Evolutionary conservation across 1,140 invertebrate genomes (phyloP).

Genomic region (Bilobella aurantiaca): DNA sequence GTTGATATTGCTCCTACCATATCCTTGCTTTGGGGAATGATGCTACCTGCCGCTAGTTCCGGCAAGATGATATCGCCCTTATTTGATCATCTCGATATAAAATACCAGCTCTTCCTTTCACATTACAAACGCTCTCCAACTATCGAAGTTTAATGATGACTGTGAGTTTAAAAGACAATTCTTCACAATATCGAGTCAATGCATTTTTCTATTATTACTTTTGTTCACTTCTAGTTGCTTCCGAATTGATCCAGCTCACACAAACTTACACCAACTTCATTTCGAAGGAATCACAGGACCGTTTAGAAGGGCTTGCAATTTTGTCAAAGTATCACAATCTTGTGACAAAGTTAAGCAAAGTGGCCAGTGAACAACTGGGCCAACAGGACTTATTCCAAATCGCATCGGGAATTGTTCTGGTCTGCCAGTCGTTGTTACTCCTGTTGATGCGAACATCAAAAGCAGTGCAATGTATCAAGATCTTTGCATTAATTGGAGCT

Average conservation of each 20-base stretch:
- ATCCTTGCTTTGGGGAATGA: conserved; percentile 16
- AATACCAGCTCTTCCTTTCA: not conserved
- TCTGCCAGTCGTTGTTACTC: not conserved
- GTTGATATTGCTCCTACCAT: conserved; percentile 21
- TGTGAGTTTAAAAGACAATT: no score
- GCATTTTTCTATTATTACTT: no score
- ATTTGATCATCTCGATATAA: not conserved
- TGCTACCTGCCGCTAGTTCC: conserved; percentile 12
- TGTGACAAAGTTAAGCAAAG: not conserved
- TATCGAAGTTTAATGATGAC: not conserved
- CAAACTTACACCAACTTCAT: no score
- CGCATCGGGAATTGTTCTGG: not conserved
- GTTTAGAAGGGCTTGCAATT: not conserved
- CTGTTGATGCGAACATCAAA: not conserved
- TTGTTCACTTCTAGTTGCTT: no score
- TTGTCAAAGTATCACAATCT: not conserved
- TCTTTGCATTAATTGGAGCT: no score
- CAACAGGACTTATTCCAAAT: not conserved
- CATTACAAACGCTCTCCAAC: conserved; percentile 8
- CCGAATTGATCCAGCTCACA: no score
- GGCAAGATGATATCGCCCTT: conserved; percentile 9
- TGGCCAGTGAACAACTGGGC: not conserved
- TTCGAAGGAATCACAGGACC: no score
- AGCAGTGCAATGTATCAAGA: no score
- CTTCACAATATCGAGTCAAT: no score